A percentile compares a stretch with the other conserved stretches of the same genome.
These are phyloP conservation scores for Omphaloscelis lunosa DNA, from an alignment of 2,888 invertebrate species.

Conservation along the genomic window DNA sequence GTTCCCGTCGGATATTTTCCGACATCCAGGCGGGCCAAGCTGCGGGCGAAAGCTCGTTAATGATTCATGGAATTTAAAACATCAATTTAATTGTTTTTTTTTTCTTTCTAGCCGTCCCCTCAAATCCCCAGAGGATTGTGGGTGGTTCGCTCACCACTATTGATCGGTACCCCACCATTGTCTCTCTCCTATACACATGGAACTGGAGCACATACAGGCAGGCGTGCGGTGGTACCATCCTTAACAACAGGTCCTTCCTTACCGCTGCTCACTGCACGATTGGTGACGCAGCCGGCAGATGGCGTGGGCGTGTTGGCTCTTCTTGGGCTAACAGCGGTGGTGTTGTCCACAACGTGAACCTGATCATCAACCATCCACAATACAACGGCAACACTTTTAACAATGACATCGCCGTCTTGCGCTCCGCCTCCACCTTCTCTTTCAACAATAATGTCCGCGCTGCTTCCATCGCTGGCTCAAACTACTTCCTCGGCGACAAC, in stretches of 20 bases:
- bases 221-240: conserved; percentile 67
- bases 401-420: conserved; percentile 40
- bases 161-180: conserved; percentile 59
- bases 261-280: conserved; percentile 65
- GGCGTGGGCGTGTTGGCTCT: neutral
- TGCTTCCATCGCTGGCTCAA: conserved; percentile 70
- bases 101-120: conserved; percentile 57
- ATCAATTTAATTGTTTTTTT: no score
- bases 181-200: conserved; percentile 62
- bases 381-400: neutral
- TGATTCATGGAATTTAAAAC: no score
- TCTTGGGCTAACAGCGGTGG: neutral
- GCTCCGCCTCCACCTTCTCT: conserved; percentile 28
- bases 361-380: neutral
- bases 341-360: neutral
- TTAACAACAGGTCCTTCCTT: conserved; percentile 67
- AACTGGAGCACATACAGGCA: conserved; percentile 53
- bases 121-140: conserved; percentile 69
- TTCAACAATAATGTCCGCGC: conserved; percentile 48
- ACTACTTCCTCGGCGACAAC: conserved; percentile 72
- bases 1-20: no score
- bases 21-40: no score
- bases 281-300: neutral
- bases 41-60: no score
- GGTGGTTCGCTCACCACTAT: conserved; percentile 73